Percentiles rank a stretch among this genome's conserved stretches.
Conservation (phyloP, 2,797 vertebrate species). For the Anniella stebbinsi region DNA sequence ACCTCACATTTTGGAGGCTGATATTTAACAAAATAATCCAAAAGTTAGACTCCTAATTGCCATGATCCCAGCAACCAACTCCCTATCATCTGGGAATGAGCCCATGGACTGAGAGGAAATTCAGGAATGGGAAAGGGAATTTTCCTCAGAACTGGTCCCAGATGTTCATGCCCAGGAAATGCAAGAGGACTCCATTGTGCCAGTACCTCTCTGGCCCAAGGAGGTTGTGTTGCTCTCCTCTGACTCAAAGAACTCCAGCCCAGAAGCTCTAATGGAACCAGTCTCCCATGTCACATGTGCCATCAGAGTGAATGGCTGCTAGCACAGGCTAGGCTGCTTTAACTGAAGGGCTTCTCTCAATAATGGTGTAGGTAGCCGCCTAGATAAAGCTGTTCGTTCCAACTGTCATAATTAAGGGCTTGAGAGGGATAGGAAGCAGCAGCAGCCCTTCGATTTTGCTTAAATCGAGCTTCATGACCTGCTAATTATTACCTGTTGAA, state of each 20-base stretch:
- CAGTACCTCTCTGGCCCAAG: not conserved
- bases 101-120: too few relatives aligned
- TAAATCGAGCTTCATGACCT: too few relatives aligned
- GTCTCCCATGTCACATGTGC: not conserved
- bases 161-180: not conserved
- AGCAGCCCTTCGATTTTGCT: too few relatives aligned
- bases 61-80: too few relatives aligned
- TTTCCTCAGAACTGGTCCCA: not conserved
- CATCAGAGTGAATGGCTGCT: not conserved
- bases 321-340: not conserved
- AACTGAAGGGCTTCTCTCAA: not conserved
- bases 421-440: too few relatives aligned
- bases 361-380: too few relatives aligned
- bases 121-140: not conserved
- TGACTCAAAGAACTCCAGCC: not conserved
- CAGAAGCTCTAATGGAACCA: not conserved
- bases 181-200: not conserved
- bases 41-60: too few relatives aligned
- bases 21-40: not conserved
- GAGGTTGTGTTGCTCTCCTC: not conserved
- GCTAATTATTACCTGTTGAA: too few relatives aligned
- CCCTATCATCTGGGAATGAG: too few relatives aligned
- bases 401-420: too few relatives aligned
- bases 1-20: not conserved
- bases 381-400: not conserved